A percentile compares a stretch with the other conserved stretches of the same genome.
Conservation (phyloP, 2,888 invertebrate species). For the Chouioia cunea region DNA sequence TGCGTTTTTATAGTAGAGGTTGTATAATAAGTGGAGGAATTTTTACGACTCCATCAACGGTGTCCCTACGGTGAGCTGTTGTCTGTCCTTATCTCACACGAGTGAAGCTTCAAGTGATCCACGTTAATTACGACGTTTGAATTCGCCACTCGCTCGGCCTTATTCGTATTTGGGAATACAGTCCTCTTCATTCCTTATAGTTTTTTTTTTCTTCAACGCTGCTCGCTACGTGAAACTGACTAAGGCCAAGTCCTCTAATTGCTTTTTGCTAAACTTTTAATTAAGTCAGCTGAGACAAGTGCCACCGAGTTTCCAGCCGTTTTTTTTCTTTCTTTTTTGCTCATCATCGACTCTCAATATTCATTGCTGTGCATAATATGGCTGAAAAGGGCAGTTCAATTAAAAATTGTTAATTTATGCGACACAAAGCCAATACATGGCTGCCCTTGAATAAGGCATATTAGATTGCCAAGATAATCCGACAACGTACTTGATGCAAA, state of each 20-base stretch:
- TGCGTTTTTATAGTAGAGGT: slow-evolving; percentile 19
- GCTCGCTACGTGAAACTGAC: slow-evolving; percentile 16
- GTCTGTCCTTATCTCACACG: slow-evolving; percentile 24
- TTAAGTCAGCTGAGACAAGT: slow-evolving; percentile 6
- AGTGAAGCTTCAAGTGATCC: not conserved
- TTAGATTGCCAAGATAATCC: too few species aligned
- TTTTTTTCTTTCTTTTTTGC: slow-evolving; percentile 1
- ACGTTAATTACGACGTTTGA: slow-evolving; percentile 29
- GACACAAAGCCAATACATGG: too few species aligned
- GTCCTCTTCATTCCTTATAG: not conserved
- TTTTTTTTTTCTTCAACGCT: not conserved
- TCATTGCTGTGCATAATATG: slow-evolving; percentile 13
- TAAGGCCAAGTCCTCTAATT: slow-evolving; percentile 9
- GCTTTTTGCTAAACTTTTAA: slow-evolving; percentile 25
- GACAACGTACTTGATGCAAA: not conserved
- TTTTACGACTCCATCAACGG: slow-evolving; percentile 38
- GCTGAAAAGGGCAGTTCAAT: not conserved
- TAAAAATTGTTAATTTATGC: slow-evolving; percentile 18
- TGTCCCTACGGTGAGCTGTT: not conserved
- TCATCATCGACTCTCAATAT: slow-evolving; percentile 9
- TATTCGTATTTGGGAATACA: slow-evolving; percentile 22
- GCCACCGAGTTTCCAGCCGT: slow-evolving; percentile 5
- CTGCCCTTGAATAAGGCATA: too few species aligned
- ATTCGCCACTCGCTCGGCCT: slow-evolving; percentile 32
- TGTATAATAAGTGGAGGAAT: slow-evolving; percentile 19